phyloP scores from a whole-genome alignment of 2,888 invertebrate species.

The Strigamia maritima region DNA sequence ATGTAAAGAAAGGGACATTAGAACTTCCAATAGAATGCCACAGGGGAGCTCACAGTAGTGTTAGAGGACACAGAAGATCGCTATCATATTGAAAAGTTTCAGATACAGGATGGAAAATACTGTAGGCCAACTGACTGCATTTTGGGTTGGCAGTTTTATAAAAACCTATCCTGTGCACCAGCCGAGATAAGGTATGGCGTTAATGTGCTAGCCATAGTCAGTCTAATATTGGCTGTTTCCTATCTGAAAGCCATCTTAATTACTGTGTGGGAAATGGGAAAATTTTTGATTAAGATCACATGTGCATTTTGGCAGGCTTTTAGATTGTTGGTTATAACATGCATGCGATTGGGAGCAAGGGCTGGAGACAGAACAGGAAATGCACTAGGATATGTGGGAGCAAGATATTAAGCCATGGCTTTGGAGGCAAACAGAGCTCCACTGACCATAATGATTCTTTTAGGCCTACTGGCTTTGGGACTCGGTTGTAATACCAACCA shows the following conservation, averaged over 20 bases:
- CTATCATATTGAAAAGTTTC: background rate
- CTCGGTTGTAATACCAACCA: no score
- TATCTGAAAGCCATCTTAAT: background rate
- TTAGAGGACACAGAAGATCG: background rate
- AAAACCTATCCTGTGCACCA: background rate
- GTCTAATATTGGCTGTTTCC: background rate
- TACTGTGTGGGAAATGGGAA: no score
- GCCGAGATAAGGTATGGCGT: background rate
- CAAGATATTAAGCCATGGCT: no score
- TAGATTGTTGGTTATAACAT: no score
- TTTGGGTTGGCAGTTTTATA: background rate
- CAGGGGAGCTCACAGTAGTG: background rate
- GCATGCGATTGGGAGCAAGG: background rate
- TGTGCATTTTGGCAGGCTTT: no score
- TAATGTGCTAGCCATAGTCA: background rate
- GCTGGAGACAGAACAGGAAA: no score
- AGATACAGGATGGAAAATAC: background rate
- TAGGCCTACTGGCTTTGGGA: no score
- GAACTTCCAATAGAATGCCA: background rate
- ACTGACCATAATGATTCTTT: no score
- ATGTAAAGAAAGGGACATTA: no score
- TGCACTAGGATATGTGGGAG: no score
- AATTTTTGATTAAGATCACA: no score
- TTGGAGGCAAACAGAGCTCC: no score
- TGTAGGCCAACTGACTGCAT: background rate